These are phyloP conservation scores for Cyclura pinguis DNA, from an alignment of 2,797 vertebrate genomes.

Conservation along the genomic window DNA sequence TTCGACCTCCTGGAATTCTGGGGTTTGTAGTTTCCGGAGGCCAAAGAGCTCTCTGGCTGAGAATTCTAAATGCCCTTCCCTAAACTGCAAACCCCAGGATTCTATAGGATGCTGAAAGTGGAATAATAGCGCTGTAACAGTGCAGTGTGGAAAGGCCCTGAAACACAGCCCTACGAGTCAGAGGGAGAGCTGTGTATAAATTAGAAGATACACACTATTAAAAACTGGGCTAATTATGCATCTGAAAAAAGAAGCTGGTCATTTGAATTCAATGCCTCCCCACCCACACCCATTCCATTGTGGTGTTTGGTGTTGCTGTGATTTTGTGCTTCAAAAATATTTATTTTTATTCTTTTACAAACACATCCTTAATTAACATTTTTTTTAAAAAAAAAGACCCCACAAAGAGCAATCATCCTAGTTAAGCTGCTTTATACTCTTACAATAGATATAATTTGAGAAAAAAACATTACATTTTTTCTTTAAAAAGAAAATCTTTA, in stretches of 20 bases:
- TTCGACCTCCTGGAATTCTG: too few relatives aligned
- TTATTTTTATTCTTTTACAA: slow-evolving; percentile 41
- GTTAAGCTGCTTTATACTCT: slow-evolving; percentile 47
- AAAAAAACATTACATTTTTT: slow-evolving; percentile 47
- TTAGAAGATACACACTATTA: not conserved
- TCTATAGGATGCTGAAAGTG: too few relatives aligned
- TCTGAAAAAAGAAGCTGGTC: too few relatives aligned
- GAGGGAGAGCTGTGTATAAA: too few relatives aligned
- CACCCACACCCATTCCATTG: not conserved
- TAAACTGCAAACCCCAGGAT: too few relatives aligned
- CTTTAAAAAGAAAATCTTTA: slow-evolving; percentile 30
- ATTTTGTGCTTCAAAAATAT: slow-evolving; percentile 48
- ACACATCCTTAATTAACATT: slow-evolving; percentile 32
- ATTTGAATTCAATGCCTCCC: not conserved
- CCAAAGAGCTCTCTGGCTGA: too few relatives aligned
- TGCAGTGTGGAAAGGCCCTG: too few relatives aligned
- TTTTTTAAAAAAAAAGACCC: not conserved
- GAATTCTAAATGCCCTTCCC: too few relatives aligned
- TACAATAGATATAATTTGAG: slow-evolving; percentile 47
- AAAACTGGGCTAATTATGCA: not conserved
- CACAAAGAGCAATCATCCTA: slow-evolving; percentile 54
- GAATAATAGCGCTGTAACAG: too few relatives aligned
- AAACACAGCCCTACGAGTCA: not conserved
- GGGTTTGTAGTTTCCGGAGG: too few relatives aligned
- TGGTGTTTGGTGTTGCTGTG: not conserved